phyloP scores from a whole-genome alignment of 2,113 vertebrate genomes.

The Catagonus wagneri region DNA sequence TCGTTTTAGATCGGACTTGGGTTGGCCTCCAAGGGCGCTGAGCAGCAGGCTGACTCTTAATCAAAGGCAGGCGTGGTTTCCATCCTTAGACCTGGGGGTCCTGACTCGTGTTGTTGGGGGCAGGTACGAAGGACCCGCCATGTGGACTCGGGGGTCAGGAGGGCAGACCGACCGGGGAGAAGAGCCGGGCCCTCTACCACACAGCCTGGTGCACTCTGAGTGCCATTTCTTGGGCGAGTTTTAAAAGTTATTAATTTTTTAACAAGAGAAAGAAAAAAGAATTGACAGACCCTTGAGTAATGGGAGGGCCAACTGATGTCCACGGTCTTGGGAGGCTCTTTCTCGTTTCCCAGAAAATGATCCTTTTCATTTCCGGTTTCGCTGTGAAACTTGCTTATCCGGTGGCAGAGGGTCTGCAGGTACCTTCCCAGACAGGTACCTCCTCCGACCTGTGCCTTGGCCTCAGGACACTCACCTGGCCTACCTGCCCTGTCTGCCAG shows the following conservation, averaged over 20 bases:
- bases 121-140: background rate
- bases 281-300: background rate
- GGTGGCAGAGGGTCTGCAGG: accelerated
- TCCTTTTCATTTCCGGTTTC: background rate
- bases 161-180: too few relatives aligned
- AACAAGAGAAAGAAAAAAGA: background rate
- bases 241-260: background rate
- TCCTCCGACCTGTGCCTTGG: background rate
- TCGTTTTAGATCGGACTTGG: background rate
- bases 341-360: background rate
- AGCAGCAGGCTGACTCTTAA: background rate
- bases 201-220: too few relatives aligned
- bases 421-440: accelerated
- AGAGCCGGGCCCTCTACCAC: too few relatives aligned
- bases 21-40: background rate
- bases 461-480: background rate
- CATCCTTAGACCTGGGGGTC: background rate
- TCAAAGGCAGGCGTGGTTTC: background rate
- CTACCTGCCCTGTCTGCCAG: too few relatives aligned
- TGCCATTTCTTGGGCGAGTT: too few relatives aligned
- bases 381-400: background rate
- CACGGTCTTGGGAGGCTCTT: background rate
- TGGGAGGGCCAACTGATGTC: background rate
- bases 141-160: too few relatives aligned
- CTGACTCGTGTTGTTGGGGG: background rate